phyloP scores from a whole-genome alignment of 1,140 invertebrate species.

The Drosophila nasuta region DNA sequence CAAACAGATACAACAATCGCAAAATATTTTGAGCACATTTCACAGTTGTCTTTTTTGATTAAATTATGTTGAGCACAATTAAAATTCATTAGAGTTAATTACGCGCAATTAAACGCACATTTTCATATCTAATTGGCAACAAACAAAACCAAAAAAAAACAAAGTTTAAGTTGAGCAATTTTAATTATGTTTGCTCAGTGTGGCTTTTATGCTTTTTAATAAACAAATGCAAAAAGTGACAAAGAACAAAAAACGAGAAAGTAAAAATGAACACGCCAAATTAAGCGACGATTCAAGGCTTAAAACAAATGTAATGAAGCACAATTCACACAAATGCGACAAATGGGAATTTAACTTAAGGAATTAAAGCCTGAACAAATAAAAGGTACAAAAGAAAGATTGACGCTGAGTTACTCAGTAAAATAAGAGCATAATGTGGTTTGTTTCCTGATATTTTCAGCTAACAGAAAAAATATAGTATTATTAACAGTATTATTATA shows the following conservation, averaged over 20 bases:
- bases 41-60: constrained; percentile 58
- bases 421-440: too few relatives aligned
- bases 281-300: constrained; percentile 2
- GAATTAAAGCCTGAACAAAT: neutral
- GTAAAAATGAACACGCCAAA: neutral
- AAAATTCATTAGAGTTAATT: constrained; percentile 77
- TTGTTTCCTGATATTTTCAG: too few relatives aligned
- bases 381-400: neutral
- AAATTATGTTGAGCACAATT: constrained; percentile 69
- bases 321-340: constrained; percentile 33
- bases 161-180: constrained; percentile 37
- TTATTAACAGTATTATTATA: too few relatives aligned
- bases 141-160: constrained; percentile 26
- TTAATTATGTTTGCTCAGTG: constrained; percentile 53
- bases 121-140: constrained; percentile 70
- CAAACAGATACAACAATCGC: constrained; percentile 19
- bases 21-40: constrained; percentile 50
- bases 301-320: constrained; percentile 42
- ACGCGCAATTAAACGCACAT: constrained; percentile 70
- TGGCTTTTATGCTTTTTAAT: constrained; percentile 50
- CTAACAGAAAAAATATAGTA: too few relatives aligned
- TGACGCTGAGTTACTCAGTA: neutral
- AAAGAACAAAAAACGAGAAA: neutral
- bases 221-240: constrained; percentile 32
- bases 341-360: constrained; percentile 36